These are phyloP conservation scores for Papilio protenor DNA, from an alignment of 2,888 invertebrate species.

Conservation along the genomic window DNA sequence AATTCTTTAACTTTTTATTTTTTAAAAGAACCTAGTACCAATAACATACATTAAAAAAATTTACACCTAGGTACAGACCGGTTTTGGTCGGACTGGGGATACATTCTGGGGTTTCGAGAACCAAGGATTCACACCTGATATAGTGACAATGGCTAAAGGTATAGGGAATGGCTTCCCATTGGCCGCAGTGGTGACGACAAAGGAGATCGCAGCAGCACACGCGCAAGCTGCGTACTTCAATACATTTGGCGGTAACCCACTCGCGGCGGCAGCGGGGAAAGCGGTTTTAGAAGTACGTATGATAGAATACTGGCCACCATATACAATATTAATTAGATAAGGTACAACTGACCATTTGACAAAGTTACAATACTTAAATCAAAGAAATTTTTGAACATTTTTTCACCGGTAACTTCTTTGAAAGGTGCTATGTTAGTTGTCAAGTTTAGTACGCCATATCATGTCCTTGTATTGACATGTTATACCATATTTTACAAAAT, in stretches of 20 bases:
- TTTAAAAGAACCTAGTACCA: neutral
- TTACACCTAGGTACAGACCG: constrained; percentile 92
- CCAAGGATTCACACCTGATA: constrained; percentile 95
- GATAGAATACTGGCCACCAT: constrained; percentile 90
- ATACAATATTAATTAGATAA: neutral
- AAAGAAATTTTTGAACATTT: neutral
- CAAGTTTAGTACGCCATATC: too few species aligned
- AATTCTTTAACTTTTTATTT: neutral
- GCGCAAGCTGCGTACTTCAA: constrained; percentile 94
- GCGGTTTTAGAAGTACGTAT: constrained; percentile 94
- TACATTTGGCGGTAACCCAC: constrained; percentile 97
- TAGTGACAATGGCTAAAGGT: constrained; percentile 98
- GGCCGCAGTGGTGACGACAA: constrained; percentile 97
- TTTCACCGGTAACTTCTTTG: too few species aligned
- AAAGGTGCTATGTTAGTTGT: too few species aligned
- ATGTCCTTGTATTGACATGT: too few species aligned
- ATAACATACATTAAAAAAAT: neutral
- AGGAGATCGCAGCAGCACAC: constrained; percentile 92
- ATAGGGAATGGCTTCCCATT: constrained; percentile 98
- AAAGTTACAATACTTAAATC: neutral
- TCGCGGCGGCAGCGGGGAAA: constrained; percentile 94
- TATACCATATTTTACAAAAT: too few species aligned
- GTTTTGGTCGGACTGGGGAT: constrained; percentile 97
- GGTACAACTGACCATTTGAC: neutral
- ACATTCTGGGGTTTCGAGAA: constrained; percentile 98